phyloP scores from a whole-genome alignment of 1,140 invertebrate species.

The Semibalanus balanoides region DNA sequence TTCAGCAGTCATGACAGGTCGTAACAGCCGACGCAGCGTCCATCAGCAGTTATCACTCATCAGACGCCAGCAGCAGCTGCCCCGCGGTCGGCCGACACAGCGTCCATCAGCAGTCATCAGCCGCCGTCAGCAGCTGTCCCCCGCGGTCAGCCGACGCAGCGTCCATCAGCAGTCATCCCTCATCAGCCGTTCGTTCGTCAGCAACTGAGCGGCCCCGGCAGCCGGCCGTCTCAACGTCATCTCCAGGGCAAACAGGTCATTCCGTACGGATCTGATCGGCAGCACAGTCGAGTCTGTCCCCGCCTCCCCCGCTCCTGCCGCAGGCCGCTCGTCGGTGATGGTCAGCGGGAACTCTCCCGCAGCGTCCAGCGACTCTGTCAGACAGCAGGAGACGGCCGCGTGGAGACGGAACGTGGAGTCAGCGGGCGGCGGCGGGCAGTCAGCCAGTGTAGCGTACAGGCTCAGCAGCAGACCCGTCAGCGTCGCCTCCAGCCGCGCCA shows the following conservation, averaged over 20 bases:
- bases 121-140: too few species aligned
- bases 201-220: too few species aligned
- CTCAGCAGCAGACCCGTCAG: background rate
- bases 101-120: too few species aligned
- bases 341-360: background rate
- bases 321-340: background rate
- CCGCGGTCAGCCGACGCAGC: background rate
- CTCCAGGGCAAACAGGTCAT: background rate
- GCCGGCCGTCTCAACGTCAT: background rate
- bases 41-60: too few species aligned
- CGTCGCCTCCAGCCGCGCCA: background rate
- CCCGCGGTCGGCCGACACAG: too few species aligned
- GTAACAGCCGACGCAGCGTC: too few species aligned
- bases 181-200: background rate
- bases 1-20: too few species aligned
- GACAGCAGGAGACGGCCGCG: background rate
- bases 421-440: background rate
- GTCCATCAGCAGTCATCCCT: background rate
- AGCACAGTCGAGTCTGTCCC: background rate
- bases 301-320: too few species aligned
- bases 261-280: background rate
- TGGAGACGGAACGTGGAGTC: background rate
- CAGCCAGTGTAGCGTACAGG: background rate
- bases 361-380: background rate
- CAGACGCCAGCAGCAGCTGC: too few species aligned